Base-by-base conservation (phyloP, 2,888 invertebrate species). In the Chrysomela aeneicollis region DNA sequence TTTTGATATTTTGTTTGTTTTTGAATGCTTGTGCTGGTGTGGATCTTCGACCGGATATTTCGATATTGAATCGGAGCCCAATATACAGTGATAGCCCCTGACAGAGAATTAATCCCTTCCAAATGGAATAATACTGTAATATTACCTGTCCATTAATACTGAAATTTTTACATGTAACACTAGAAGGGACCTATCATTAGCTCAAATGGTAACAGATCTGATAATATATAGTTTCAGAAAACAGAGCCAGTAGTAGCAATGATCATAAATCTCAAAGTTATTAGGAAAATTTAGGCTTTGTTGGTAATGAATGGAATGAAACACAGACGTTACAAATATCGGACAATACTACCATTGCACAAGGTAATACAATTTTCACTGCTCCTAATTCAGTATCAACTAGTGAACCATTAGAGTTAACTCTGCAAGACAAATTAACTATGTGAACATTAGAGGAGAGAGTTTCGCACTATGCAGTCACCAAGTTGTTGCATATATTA, bases 371-470 rank as follows among this genome's bases (percentile, higher is more conserved):
- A 57, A 5, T 21, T 18, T 42, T 46, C 26, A n/a, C 37, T 55
- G 46, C 42, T 55, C 55, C 55, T 42, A 42, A 55, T 55, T 55
- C 55, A 55, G 46, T n/a, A n/a, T n/a, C n/a, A n/a, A n/a, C n/a
- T n/a, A n/a, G n/a, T n/a, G n/a, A n/a, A n/a, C n/a, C n/a, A 42
- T 57, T 57, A 57, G 57, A 57, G 46, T 57, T 42, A 42, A 57
- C 37, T 57, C 21, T 57, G 46, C 8, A 46, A 57, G 57, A 57
- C 21, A 57, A 57, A 57, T 46, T 57, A 57, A 57, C 57, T n/a
- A 46, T 42, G 21, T 46, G 57, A 42, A 57, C 57, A 57, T 46
- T 42, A 57, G 57, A 57, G 42, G 57, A 42, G 57, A 57, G 42
- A 46, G 57, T 57, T 57, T 57, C 42, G n/a, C 57, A 46, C 42